A percentile compares a stretch with the other conserved stretches of the same genome.
These are phyloP conservation scores for Sarcophaga peregrina DNA, from an alignment of 1,140 invertebrate genomes.

Conservation along the genomic window DNA sequence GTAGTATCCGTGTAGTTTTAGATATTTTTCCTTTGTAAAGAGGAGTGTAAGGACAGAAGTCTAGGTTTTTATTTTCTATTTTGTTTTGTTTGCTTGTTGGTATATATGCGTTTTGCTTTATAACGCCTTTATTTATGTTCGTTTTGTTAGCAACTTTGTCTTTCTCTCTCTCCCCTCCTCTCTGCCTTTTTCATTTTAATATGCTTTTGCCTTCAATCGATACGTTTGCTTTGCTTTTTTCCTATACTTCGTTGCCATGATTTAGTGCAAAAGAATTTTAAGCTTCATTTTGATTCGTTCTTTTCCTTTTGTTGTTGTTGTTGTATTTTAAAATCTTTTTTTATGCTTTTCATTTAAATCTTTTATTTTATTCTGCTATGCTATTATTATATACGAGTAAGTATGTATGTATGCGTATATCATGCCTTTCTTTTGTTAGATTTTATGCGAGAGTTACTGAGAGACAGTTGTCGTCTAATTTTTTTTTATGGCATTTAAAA, in stretches of 20 bases:
- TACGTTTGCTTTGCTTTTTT: background rate
- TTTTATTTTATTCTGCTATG: background rate
- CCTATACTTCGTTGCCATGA: background rate
- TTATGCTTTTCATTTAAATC: slow-evolving; percentile 11
- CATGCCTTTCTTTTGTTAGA: background rate
- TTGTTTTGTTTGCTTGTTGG: background rate
- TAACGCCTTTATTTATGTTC: background rate
- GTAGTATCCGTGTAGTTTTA: background rate
- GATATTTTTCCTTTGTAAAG: background rate
- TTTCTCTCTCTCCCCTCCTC: background rate
- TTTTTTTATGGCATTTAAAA: slow-evolving; percentile 15
- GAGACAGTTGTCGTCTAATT: slow-evolving; percentile 12
- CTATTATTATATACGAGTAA: too few species aligned
- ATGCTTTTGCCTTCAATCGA: background rate
- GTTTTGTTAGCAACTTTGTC: slow-evolving; percentile 10
- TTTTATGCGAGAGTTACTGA: background rate
- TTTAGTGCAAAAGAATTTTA: background rate
- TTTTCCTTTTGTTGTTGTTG: background rate
- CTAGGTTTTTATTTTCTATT: background rate
- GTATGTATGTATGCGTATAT: too few species aligned
- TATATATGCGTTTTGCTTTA: background rate
- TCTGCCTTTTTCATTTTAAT: background rate
- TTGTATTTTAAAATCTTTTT: background rate
- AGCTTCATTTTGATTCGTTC: background rate
- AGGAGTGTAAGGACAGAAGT: too few species aligned